Base-by-base conservation (phyloP, 2,888 invertebrate species). In the Dynastes grantii region DNA sequence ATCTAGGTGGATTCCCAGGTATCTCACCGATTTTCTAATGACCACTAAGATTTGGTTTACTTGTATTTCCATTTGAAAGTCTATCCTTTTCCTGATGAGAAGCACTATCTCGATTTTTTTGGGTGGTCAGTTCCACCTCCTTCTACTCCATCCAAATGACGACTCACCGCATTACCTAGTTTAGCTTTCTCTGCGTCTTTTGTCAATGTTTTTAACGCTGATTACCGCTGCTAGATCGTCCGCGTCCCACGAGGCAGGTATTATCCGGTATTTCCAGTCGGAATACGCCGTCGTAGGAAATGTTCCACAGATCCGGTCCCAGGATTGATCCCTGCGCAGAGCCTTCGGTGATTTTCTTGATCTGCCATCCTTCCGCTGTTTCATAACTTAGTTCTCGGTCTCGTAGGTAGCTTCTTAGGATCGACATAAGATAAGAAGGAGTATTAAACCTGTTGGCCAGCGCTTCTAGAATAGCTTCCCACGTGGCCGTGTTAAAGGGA, bases 271-370 rank as follows among this genome's bases (percentile, higher is more conserved):
- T 70, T 27, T 76, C 58, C 53, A 58, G 78, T 0, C 65, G 76
- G 2, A 76, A 70, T 37, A 65, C 64, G 49, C 81, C 80, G 45
- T 76, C 65, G 65, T 80, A 80, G 6, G 22, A 22, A 22, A 77
- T 49, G 67, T 80, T 81, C 81, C 81, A 80, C 58, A 81, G 53
- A 9, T 53, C 51, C n/a, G 80, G 77, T 2, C 81, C 80, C 0
- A 81, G 45, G 5, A 81, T 79, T n/a, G 78, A 79, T 5, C 80
- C 81, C 77, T 81, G 79, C 22, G 22, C 22, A 22, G 22, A 22
- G 22, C 22, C 0, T 22, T 22, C 22, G 79, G 22, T 22, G 22
- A 22, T 22, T 22, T 22, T 22, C 22, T 22, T 22, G 22, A 1
- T 22, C 22, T 63, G 80, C 70, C 2, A 78, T 76, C 16, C 81